Base-by-base conservation (phyloP, 1,140 invertebrate species). In the Trichonephila clavata region DNA sequence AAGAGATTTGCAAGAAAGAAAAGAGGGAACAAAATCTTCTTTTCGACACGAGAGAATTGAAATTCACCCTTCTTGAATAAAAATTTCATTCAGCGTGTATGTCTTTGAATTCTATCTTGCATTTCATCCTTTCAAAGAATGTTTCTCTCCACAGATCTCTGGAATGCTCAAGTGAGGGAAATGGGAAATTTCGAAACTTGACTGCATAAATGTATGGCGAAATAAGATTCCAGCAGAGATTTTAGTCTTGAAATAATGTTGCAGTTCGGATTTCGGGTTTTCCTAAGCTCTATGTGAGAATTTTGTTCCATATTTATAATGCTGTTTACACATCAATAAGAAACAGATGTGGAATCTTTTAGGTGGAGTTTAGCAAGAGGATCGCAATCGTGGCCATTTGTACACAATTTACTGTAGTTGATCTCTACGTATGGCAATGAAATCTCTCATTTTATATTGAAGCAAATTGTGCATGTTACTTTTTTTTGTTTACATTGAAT, bases 21-120 rank as follows among this genome's bases (percentile, higher is more conserved):
- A 50, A 13, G 50, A 50, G 50, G 39, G 71, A 77, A 77, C 71
- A 77, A 39, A 77, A 77, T 18, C 27, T 20, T 68, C 13, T 50
- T 77, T 77, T 77, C 24, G 24, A 18, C 71, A 39, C 71, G 32
- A 32, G 71, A 39, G 71, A 77, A 77, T 77, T 77, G 71, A 77
- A 77, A 77, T 77, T 77, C 71, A 20, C 71, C 71, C 71, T 39
- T 16, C 27, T 27, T 32, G 71, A 77, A 77, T 77, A 77, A 77
- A 77, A 77, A 77, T 77, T 77, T 39, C 71, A 32, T 27, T 77
- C 71, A 18, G 18, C 2, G 6, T n/a, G 18, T 16, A 77, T 32
- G 71, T 32, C 14, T 77, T 32, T 0, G 65, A 68, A 68, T 68
- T 24, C 24, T 68, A 14, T 16, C 16, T 32, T 77, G 71, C 27